These are phyloP conservation scores for Pseudococcus viburni DNA, from an alignment of 2,888 invertebrate genomes.

Conservation along the genomic window DNA sequence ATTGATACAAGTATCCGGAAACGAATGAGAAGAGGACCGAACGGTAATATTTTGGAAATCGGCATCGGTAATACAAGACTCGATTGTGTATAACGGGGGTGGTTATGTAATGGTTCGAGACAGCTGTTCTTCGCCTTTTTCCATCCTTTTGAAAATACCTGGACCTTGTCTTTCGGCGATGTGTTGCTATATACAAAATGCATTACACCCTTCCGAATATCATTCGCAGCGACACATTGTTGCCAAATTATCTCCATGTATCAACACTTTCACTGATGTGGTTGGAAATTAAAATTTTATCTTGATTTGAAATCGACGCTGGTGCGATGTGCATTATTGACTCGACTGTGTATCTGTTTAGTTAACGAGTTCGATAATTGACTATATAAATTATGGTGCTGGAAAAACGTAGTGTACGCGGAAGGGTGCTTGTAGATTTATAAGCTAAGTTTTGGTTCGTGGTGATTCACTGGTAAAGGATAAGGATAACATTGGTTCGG, in stretches of 20 bases:
- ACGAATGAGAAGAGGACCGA: neutral
- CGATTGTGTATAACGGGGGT: slow-evolving; percentile 54
- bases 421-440: slow-evolving; percentile 19
- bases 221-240: slow-evolving; percentile 43
- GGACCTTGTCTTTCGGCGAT: slow-evolving; percentile 33
- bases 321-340: neutral
- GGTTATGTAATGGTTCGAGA: slow-evolving; percentile 59
- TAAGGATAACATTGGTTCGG: slow-evolving; percentile 20
- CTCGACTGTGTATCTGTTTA: neutral
- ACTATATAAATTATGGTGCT: slow-evolving; percentile 33
- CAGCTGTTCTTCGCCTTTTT: slow-evolving; percentile 59
- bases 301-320: neutral
- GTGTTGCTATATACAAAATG: slow-evolving; percentile 47
- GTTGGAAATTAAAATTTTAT: slow-evolving; percentile 22
- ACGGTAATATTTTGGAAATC: slow-evolving; percentile 43
- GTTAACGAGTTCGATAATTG: slow-evolving; percentile 41
- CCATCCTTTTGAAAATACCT: slow-evolving; percentile 52
- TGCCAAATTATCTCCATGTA: neutral
- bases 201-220: slow-evolving; percentile 45
- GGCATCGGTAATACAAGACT: slow-evolving; percentile 37
- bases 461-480: neutral
- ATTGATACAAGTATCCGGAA: slow-evolving; percentile 55
- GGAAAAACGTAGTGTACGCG: neutral
- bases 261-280: neutral
- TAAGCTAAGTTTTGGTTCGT: slow-evolving; percentile 28